Conservation (phyloP, 1,140 invertebrate species). For the Atta texana region DNA sequence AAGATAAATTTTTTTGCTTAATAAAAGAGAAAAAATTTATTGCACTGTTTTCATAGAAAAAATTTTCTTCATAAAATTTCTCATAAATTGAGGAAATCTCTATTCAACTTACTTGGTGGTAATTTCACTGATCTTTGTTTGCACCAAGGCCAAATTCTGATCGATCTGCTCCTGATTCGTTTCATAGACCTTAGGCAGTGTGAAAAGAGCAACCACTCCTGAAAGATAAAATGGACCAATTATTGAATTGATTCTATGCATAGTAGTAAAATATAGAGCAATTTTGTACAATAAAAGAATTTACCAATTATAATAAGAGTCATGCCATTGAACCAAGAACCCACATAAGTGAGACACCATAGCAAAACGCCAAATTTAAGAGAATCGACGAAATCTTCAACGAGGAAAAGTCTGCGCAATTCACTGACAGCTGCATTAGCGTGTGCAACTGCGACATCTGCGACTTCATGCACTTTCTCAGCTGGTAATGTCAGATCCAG, state of each 20-base stretch:
- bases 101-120: conserved; percentile 91
- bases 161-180: conserved; percentile 99
- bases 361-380: conserved; percentile 96
- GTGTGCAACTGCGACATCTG: conserved; percentile 93
- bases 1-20: not conserved
- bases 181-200: conserved; percentile 98
- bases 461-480: conserved; percentile 95
- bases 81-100: not conserved
- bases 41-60: not conserved
- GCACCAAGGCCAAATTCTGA: conserved; percentile 95
- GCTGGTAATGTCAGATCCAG: conserved; percentile 93
- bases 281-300: conserved; percentile 69
- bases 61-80: not conserved
- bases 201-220: conserved; percentile 97
- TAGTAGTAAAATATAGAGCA: not conserved
- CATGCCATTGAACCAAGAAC: conserved; percentile 99
- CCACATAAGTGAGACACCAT: conserved; percentile 98
- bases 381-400: conserved; percentile 98
- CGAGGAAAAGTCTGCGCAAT: conserved; percentile 96
- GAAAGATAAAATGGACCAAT: conserved; percentile 83
- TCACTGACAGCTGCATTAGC: conserved; percentile 92
- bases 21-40: not conserved
- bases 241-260: not conserved
- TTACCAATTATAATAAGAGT: conserved; percentile 97
- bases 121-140: conserved; percentile 95